Percentiles rank a stretch among this genome's conserved stretches.
Conservation (phyloP, 64 coral and sea anemone species). For the Actinia tenebrosa region DNA sequence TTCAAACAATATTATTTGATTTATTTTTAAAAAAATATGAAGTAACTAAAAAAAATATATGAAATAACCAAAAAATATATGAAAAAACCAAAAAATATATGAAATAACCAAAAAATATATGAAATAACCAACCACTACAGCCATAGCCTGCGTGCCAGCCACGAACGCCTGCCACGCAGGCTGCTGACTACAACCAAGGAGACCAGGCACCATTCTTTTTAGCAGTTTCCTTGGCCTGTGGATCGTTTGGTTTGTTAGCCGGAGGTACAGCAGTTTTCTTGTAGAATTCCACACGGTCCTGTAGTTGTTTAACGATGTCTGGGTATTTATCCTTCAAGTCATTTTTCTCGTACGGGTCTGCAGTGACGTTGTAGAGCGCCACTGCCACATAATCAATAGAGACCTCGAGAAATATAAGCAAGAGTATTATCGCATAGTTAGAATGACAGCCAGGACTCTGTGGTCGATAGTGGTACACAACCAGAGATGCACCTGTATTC, state of each 20-base stretch:
- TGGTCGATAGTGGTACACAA: not conserved
- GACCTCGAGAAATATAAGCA: not conserved
- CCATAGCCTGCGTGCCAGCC: too few relatives aligned
- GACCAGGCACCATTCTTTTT: conserved; percentile 41
- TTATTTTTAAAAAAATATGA: too few relatives aligned
- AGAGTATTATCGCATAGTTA: too few relatives aligned
- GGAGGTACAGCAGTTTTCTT: conserved; percentile 24
- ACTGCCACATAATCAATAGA: conserved; percentile 1
- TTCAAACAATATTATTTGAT: too few relatives aligned
- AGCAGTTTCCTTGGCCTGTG: conserved; percentile 23
- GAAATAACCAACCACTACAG: too few relatives aligned
- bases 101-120: too few relatives aligned
- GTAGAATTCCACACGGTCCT: conserved; percentile 46
- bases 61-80: too few relatives aligned
- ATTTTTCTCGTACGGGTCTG: conserved; percentile 58
- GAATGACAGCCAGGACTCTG: too few relatives aligned
- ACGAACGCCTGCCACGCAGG: too few relatives aligned
- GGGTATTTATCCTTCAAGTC: conserved; percentile 39
- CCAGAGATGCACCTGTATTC: too few relatives aligned
- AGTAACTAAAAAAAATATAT: too few relatives aligned
- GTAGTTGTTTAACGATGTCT: conserved; percentile 32
- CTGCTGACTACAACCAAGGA: conserved; percentile 27
- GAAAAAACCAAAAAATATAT: too few relatives aligned
- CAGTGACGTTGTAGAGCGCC: conserved; percentile 50
- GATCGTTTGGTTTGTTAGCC: conserved; percentile 38